Evolutionary conservation across 2,797 vertebrate species (phyloP).

Genomic region (Cirrhinus molitorella): DNA sequence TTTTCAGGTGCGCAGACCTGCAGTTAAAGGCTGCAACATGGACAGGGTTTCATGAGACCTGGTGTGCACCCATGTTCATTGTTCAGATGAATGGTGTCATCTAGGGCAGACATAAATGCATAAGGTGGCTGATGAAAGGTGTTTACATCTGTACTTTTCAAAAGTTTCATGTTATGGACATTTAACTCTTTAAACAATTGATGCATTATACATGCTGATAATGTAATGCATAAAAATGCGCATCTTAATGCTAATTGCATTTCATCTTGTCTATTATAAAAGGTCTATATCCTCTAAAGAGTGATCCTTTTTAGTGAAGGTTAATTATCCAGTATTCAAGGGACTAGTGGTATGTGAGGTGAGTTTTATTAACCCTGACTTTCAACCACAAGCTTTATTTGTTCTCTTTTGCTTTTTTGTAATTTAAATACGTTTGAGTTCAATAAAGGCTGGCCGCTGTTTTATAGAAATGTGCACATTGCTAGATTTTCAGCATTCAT

Average conservation of each 20-base stretch:
- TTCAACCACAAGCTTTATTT: neutral
- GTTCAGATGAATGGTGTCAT: conserved; percentile 55
- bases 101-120: conserved; percentile 58
- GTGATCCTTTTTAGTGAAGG: neutral
- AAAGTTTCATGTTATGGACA: conserved; percentile 23
- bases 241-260: neutral
- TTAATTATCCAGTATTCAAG: neutral
- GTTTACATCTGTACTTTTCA: neutral
- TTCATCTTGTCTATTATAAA: neutral
- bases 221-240: neutral
- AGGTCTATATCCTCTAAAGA: neutral
- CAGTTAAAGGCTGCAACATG: neutral
- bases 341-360: neutral
- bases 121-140: neutral
- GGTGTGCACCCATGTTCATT: conserved; percentile 38
- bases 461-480: neutral
- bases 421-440: neutral
- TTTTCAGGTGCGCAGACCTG: conserved; percentile 21
- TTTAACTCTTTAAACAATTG: neutral
- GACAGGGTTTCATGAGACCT: neutral
- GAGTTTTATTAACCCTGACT: neutral
- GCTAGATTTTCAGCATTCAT: neutral
- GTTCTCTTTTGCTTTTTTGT: neutral
- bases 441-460: neutral
- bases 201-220: neutral